phyloP scores from a whole-genome alignment of 1,140 invertebrate species.

The Drosophila nigrodunni region DNA sequence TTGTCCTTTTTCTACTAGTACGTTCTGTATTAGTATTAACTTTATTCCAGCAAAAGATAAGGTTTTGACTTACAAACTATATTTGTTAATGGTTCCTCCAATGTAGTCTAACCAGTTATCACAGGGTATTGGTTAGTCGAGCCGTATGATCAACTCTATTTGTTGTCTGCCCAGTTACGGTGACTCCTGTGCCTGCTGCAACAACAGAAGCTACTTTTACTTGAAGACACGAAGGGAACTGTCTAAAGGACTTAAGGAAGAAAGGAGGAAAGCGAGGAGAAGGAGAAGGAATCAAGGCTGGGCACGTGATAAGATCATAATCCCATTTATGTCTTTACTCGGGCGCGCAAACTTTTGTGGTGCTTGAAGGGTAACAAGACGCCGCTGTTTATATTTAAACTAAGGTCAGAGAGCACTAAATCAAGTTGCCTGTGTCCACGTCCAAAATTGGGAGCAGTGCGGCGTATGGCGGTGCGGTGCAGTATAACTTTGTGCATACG shows the following conservation, averaged over 20 bases:
- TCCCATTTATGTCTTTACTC: constrained; percentile 84
- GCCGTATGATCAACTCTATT: background rate
- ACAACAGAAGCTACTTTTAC: constrained; percentile 2
- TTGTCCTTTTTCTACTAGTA: too few relatives aligned
- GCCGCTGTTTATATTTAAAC: constrained; percentile 84
- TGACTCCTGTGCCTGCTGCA: constrained; percentile 13
- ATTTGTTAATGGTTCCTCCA: too few relatives aligned
- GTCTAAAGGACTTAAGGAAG: too few relatives aligned
- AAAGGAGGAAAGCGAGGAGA: background rate
- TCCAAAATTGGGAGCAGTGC: background rate
- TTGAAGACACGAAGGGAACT: background rate
- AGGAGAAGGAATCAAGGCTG: constrained; percentile 29
- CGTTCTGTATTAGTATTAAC: too few relatives aligned
- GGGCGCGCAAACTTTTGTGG: constrained; percentile 70
- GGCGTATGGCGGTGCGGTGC: background rate
- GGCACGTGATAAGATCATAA: constrained; percentile 84
- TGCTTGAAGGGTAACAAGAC: constrained; percentile 50
- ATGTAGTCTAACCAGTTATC: background rate
- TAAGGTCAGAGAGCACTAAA: constrained; percentile 85
- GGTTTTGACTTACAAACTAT: too few relatives aligned
- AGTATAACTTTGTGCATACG: constrained; percentile 40
- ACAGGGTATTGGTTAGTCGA: background rate
- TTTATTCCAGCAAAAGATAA: too few relatives aligned
- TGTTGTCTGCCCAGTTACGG: constrained; percentile 23
- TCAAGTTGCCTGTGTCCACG: constrained; percentile 70